Conservation (phyloP, 2,113 vertebrate genomes). For the Halichoerus grypus region DNA sequence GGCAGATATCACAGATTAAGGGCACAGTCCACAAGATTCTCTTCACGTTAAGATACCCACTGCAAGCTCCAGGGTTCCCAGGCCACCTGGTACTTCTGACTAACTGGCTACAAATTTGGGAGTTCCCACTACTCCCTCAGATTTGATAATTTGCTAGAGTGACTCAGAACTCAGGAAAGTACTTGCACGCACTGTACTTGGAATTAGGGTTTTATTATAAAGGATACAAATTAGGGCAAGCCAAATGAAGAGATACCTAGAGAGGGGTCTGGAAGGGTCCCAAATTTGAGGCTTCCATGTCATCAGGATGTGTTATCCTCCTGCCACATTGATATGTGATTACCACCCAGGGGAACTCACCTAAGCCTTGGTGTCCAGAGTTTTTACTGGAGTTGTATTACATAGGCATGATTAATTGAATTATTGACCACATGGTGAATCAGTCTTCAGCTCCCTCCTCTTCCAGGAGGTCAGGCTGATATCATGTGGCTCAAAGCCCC, state of each 20-base stretch:
- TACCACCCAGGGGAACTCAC: not conserved
- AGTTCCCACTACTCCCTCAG: not conserved
- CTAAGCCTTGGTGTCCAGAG: not conserved
- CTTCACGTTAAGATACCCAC: not conserved
- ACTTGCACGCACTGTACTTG: not conserved
- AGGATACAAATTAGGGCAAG: not conserved
- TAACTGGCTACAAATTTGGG: not conserved
- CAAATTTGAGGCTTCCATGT: not conserved
- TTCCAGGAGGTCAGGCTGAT: not conserved
- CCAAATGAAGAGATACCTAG: not conserved
- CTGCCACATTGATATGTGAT: not conserved
- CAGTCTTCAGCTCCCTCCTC: not conserved
- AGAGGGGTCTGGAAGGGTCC: not conserved
- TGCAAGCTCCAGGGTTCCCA: not conserved
- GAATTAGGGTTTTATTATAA: not conserved
- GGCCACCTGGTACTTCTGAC: not conserved
- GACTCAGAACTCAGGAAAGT: not conserved
- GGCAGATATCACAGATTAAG: not conserved
- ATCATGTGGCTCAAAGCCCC: not conserved
- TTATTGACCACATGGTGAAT: not conserved
- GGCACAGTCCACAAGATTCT: not conserved
- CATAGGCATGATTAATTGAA: not conserved
- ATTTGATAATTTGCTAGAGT: conserved; percentile 2
- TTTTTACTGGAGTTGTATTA: not conserved
- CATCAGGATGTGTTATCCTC: not conserved